Evolutionary conservation across 1,140 invertebrate species (phyloP).

Genomic region (Carposina sasakii): DNA sequence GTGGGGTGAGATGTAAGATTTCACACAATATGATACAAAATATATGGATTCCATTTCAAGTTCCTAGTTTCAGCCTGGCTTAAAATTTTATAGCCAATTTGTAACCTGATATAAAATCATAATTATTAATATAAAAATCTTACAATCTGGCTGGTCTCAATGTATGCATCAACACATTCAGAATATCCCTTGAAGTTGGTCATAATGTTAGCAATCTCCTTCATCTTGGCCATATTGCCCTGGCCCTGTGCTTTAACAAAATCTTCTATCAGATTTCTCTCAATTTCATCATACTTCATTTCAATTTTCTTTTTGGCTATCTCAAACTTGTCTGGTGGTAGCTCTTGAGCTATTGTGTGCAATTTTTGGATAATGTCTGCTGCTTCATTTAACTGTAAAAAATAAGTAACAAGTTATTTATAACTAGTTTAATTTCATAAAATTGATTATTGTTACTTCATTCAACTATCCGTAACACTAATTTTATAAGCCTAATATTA

Average conservation of each 20-base stretch:
- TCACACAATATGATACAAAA: too few species aligned
- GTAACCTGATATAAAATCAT: constrained; percentile 1
- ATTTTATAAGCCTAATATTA: too few species aligned
- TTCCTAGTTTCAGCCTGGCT: too few species aligned
- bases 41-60: too few species aligned
- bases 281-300: constrained; percentile 96
- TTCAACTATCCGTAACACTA: too few species aligned
- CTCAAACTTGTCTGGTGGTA: constrained; percentile 90
- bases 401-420: constrained; percentile 15
- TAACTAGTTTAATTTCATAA: too few species aligned
- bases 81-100: too few species aligned
- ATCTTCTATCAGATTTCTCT: constrained; percentile 93
- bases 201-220: constrained; percentile 91
- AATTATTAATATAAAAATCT: constrained; percentile 12
- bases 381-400: constrained; percentile 88
- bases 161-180: constrained; percentile 96
- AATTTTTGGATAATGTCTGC: constrained; percentile 99
- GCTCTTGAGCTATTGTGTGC: constrained; percentile 95
- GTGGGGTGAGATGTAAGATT: too few species aligned
- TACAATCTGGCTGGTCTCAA: constrained; percentile 96
- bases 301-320: constrained; percentile 92
- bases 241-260: constrained; percentile 91
- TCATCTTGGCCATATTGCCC: constrained; percentile 92
- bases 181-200: constrained; percentile 97
- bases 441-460: too few species aligned